Conservation (phyloP, 2,113 vertebrate species). For the Heliornis fulica region DNA sequence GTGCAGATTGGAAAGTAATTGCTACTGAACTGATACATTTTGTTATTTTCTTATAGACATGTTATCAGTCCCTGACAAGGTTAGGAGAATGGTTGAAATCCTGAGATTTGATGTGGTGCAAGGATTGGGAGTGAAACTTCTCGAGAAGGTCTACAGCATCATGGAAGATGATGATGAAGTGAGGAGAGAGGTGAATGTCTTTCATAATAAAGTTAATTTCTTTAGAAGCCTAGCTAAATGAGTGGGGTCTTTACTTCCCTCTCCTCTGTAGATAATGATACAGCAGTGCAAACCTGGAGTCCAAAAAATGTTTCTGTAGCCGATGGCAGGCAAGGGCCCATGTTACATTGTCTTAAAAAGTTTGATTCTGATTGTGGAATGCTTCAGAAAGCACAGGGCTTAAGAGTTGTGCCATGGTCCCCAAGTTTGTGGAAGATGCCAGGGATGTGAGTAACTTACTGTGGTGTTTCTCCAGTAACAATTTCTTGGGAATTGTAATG, state of each 20-base stretch:
- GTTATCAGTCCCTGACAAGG: slow-evolving; percentile 84
- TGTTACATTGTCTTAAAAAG: not conserved
- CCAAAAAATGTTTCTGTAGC: not conserved
- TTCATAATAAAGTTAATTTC: not conserved
- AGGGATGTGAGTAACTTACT: not conserved
- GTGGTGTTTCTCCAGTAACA: not conserved
- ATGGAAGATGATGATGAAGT: slow-evolving; percentile 92
- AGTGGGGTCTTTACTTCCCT: not conserved
- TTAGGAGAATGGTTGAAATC: slow-evolving; percentile 87
- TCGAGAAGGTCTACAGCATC: slow-evolving; percentile 86
- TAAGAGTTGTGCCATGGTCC: not conserved
- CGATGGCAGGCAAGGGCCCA: not conserved
- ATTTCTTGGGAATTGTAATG: not conserved
- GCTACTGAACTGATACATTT: not conserved
- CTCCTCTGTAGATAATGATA: not conserved
- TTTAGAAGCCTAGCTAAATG: not conserved
- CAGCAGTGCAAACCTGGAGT: not conserved
- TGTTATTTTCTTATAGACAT: slow-evolving; percentile 56
- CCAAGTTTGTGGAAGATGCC: not conserved
- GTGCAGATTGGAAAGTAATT: not conserved
- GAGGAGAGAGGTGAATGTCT: slow-evolving; percentile 83
- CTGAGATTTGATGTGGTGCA: slow-evolving; percentile 89
- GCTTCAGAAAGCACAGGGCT: not conserved
- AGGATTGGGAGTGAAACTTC: slow-evolving; percentile 89
- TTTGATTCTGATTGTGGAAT: not conserved